phyloP scores from a whole-genome alignment of 1,140 invertebrate species.

The Pseudomyrmex dendroicus region DNA sequence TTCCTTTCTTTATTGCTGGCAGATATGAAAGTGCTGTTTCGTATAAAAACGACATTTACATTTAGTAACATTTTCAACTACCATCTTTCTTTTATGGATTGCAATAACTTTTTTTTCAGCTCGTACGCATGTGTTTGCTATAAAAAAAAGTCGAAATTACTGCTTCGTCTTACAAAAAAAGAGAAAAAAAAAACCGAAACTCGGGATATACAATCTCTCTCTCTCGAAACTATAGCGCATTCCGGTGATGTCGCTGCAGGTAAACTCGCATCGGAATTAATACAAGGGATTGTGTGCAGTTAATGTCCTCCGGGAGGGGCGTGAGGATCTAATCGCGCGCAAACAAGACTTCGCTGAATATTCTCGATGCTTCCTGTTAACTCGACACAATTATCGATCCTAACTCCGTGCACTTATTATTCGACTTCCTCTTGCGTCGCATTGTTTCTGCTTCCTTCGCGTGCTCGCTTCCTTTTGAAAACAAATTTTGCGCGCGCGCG shows the following conservation, averaged over 20 bases:
- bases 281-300: slow-evolving; percentile 42
- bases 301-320: slow-evolving; percentile 36
- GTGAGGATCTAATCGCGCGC: slow-evolving; percentile 26
- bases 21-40: neutral
- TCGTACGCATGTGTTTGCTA: neutral
- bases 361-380: slow-evolving; percentile 44
- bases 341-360: slow-evolving; percentile 51
- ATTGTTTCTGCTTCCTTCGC: neutral
- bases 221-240: slow-evolving; percentile 13
- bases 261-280: slow-evolving; percentile 41
- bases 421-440: slow-evolving; percentile 18
- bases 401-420: slow-evolving; percentile 37
- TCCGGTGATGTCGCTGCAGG: slow-evolving; percentile 43
- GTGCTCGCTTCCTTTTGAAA: neutral
- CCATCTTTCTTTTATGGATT: neutral
- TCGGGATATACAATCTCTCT: neutral
- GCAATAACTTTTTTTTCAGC: neutral
- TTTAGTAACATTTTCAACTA: neutral
- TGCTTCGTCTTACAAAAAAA: neutral
- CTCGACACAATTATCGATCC: slow-evolving; percentile 55
- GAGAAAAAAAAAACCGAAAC: too few relatives aligned
- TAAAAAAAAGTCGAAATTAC: neutral
- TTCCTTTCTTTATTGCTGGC: neutral
- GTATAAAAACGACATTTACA: neutral
- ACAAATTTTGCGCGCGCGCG: neutral